A percentile compares a stretch with the other conserved stretches of the same genome.
phyloP scores from a whole-genome alignment of 2,888 invertebrate genomes.

The Tipula vernalis region DNA sequence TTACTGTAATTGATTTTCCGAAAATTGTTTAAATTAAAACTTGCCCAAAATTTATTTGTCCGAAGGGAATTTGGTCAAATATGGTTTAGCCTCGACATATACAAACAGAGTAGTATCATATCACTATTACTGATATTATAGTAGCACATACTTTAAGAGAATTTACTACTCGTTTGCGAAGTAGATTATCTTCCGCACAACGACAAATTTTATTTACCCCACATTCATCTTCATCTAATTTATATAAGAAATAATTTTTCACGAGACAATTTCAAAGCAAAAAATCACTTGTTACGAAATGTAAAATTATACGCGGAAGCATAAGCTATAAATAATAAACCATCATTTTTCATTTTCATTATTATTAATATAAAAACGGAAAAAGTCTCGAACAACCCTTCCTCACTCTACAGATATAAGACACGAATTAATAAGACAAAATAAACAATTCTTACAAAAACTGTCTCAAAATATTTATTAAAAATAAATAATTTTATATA shows the following conservation, averaged over 20 bases:
- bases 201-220: neutral
- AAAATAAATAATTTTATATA: neutral
- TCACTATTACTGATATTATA: too few species aligned
- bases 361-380: neutral
- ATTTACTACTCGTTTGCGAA: neutral
- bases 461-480: neutral
- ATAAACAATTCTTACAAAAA: neutral
- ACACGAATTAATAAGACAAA: neutral
- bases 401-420: neutral
- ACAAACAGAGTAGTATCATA: too few species aligned
- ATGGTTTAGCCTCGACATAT: too few species aligned
- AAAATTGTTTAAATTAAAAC: too few species aligned
- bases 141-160: too few species aligned
- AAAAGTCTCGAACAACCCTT: constrained; percentile 4
- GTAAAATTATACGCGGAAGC: neutral
- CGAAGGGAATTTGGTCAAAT: too few species aligned
- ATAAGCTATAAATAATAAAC: neutral
- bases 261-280: neutral
- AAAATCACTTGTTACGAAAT: neutral
- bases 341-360: neutral
- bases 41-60: too few species aligned
- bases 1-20: too few species aligned
- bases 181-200: neutral
- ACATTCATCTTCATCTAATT: neutral
- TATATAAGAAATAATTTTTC: neutral